Evolutionary conservation across 2,888 invertebrate species (phyloP).

Genomic region (Rhopalosiphum nymphaeae): DNA sequence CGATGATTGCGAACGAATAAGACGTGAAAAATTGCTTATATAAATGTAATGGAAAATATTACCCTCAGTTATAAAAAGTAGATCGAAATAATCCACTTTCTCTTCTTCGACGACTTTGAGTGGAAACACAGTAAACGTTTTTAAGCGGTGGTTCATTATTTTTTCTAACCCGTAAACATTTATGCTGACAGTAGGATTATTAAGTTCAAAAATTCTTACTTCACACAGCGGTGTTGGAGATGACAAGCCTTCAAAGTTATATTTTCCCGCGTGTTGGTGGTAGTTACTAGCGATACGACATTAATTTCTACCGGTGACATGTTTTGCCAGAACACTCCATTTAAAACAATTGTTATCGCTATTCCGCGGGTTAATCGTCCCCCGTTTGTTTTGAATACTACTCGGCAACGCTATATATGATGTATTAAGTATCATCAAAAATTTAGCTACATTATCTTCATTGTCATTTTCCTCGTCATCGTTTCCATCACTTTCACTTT

Average conservation of each 20-base stretch:
- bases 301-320: background rate
- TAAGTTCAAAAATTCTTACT: background rate
- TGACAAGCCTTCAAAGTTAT: background rate
- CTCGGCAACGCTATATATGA: no score
- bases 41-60: background rate
- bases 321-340: background rate
- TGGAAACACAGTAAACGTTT: background rate
- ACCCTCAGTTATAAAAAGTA: background rate
- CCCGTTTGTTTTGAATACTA: background rate
- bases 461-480: no score
- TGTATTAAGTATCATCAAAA: no score
- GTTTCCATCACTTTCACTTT: no score
- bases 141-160: background rate
- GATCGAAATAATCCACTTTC: background rate
- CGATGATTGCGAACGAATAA: background rate
- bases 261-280: background rate
- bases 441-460: no score
- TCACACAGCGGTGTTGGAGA: no score
- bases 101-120: background rate
- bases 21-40: background rate
- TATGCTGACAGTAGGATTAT: background rate
- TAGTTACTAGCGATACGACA: background rate
- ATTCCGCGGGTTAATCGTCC: background rate
- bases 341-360: background rate
- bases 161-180: background rate